A percentile compares a stretch with the other conserved stretches of the same genome.
Evolutionary conservation across 2,113 vertebrate species (phyloP).

Genomic region (Sinocyclocheilus anshuiensis): DNA sequence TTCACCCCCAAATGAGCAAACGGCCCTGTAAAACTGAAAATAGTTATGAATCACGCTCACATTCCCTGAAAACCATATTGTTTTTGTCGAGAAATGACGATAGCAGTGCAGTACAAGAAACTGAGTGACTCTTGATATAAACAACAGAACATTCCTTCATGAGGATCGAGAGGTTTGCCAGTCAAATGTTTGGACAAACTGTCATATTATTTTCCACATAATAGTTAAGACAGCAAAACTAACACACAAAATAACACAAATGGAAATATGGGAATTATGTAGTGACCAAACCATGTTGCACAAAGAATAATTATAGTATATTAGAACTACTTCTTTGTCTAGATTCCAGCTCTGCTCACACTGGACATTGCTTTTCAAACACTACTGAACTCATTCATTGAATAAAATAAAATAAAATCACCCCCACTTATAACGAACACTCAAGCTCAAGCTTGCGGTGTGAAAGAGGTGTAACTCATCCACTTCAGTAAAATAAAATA

Average conservation of each 20-base stretch:
- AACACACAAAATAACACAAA: neutral
- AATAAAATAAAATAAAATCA: neutral
- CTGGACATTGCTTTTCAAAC: neutral
- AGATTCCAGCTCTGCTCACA: neutral
- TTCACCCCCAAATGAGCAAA: neutral
- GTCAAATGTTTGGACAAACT: neutral
- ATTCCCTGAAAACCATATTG: neutral
- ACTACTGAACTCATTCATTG: neutral
- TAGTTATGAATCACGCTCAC: neutral
- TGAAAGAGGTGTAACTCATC: too few relatives aligned
- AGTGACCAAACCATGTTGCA: neutral
- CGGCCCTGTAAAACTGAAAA: neutral
- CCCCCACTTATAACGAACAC: neutral
- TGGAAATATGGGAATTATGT: neutral
- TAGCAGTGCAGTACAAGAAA: neutral
- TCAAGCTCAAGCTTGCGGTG: too few relatives aligned
- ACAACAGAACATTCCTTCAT: neutral
- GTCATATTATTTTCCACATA: slow-evolving; percentile 2
- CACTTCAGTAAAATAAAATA: too few relatives aligned
- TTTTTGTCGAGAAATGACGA: neutral
- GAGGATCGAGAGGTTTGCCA: neutral
- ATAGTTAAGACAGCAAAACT: neutral
- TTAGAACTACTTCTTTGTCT: neutral
- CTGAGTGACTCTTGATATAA: neutral
- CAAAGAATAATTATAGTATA: neutral